Conservation (phyloP, 2,113 vertebrate species). For the Spermophilus dauricus region DNA sequence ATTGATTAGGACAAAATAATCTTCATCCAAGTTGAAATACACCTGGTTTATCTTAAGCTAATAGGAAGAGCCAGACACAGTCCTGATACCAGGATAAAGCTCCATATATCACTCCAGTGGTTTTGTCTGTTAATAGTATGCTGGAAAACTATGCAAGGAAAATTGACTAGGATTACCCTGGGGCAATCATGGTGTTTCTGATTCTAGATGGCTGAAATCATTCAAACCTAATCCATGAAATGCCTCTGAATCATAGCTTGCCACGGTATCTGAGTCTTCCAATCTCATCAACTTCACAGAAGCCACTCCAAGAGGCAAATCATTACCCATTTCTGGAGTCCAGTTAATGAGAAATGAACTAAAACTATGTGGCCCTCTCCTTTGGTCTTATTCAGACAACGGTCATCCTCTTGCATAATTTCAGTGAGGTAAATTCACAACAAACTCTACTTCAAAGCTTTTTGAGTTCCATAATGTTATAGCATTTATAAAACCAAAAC, state of each 20-base stretch:
- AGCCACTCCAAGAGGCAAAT: not conserved
- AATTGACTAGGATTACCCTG: not conserved
- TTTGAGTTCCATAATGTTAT: not conserved
- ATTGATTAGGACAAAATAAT: not conserved
- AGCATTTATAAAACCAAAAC: not conserved
- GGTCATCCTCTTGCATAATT: not conserved
- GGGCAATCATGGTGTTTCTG: too few species aligned
- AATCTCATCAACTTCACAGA: not conserved
- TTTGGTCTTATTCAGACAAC: not conserved
- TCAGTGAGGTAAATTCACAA: not conserved
- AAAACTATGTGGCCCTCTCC: not conserved
- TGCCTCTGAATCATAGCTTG: not conserved
- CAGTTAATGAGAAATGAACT: not conserved
- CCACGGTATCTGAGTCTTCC: not conserved
- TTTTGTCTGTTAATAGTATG: not conserved
- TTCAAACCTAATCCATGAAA: not conserved
- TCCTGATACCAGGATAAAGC: not conserved
- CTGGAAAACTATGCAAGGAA: not conserved
- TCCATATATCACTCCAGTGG: not conserved
- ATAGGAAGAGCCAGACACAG: not conserved
- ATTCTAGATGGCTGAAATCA: not conserved
- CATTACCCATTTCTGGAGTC: not conserved
- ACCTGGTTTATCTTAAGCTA: not conserved
- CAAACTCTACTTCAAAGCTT: not conserved
- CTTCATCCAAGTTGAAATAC: not conserved